These are phyloP conservation scores for Podarcis raffonei DNA, from an alignment of 2,113 vertebrate genomes.

Conservation along the genomic window DNA sequence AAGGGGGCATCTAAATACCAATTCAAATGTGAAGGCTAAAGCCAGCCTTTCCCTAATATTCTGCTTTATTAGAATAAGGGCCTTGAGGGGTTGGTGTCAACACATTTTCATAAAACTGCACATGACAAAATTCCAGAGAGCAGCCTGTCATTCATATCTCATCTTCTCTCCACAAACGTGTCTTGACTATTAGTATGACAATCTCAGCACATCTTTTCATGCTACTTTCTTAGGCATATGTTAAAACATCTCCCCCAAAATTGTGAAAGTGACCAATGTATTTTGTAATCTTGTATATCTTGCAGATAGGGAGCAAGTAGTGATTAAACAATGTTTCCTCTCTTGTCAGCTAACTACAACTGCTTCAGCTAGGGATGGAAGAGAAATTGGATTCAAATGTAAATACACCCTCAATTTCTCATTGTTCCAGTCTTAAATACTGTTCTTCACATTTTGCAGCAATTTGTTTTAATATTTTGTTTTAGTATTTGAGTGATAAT, in stretches of 20 bases:
- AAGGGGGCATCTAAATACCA: slow-evolving; percentile 60
- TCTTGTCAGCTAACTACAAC: not conserved
- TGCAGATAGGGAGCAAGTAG: not conserved
- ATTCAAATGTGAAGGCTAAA: slow-evolving; percentile 61
- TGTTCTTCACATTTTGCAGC: too few species aligned
- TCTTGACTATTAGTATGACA: slow-evolving; percentile 4
- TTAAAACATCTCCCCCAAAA: not conserved
- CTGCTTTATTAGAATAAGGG: slow-evolving; percentile 63
- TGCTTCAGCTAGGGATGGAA: not conserved
- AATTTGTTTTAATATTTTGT: too few species aligned
- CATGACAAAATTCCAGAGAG: slow-evolving; percentile 56
- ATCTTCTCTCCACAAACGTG: slow-evolving; percentile 18
- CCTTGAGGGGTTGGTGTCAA: slow-evolving; percentile 38
- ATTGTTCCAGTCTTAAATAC: too few species aligned
- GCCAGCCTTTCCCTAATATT: slow-evolving; percentile 60
- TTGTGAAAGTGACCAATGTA: not conserved
- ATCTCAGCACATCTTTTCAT: not conserved
- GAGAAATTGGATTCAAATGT: too few species aligned
- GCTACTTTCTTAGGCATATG: not conserved
- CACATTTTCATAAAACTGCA: slow-evolving; percentile 65
- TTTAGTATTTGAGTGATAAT: too few species aligned
- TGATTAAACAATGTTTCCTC: too few species aligned
- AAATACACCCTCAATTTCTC: too few species aligned
- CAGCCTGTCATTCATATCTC: slow-evolving; percentile 45
- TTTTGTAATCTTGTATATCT: not conserved